Evolutionary conservation across 2,113 vertebrate species (phyloP).

Genomic region (Onychostoma macrolepis): DNA sequence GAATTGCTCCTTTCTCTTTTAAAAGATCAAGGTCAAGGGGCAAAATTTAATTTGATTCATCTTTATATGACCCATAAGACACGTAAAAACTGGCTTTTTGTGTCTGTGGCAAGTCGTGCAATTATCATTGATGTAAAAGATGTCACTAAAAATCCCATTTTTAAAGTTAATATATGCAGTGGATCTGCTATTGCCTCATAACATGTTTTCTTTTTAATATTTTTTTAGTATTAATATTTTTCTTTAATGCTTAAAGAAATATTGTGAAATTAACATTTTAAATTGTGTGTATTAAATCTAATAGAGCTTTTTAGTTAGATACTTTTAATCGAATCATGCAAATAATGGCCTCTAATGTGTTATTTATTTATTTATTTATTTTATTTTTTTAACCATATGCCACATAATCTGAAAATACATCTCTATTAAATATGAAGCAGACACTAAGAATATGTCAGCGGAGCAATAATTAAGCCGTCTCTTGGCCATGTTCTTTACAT

Average conservation of each 20-base stretch:
- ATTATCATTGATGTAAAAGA: neutral
- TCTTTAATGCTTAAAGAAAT: neutral
- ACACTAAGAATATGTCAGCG: neutral
- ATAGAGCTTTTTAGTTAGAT: neutral
- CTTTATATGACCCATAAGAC: neutral
- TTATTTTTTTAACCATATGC: too few species aligned
- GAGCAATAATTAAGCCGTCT: neutral
- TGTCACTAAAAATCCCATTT: neutral
- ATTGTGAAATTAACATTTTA: neutral
- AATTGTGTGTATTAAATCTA: neutral
- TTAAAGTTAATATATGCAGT: neutral
- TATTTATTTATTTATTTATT: neutral
- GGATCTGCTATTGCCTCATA: too few species aligned
- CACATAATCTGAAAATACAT: neutral
- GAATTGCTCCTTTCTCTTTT: neutral
- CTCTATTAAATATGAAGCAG: neutral
- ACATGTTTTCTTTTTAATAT: neutral
- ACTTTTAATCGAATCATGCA: neutral
- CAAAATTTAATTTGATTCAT: neutral
- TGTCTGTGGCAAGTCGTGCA: neutral
- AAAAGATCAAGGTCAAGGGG: neutral
- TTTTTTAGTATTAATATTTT: neutral
- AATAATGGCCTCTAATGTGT: neutral
- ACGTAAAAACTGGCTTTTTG: neutral
- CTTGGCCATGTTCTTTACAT: neutral